phyloP scores from a whole-genome alignment of 2,797 vertebrate species.

The Syngnathus rostellatus region DNA sequence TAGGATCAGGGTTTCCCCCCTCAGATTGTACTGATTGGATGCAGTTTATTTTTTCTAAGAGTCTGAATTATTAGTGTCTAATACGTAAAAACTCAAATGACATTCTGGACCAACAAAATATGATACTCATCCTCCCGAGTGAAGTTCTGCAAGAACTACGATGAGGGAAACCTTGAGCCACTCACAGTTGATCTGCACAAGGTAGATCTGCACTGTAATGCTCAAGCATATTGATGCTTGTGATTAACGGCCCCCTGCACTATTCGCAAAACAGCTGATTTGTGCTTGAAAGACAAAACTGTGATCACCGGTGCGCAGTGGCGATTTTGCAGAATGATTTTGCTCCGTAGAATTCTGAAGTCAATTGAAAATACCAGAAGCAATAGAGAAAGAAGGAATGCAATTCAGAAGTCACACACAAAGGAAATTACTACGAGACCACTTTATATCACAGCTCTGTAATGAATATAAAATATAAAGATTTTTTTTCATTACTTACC shows the following conservation, averaged over 20 bases:
- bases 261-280: not conserved
- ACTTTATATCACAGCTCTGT: not conserved
- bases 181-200: not conserved
- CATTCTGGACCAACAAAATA: not conserved
- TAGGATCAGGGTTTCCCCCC: constrained; percentile 6
- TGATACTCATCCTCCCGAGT: not conserved
- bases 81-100: not conserved
- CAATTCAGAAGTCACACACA: not conserved
- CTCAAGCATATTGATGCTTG: no score
- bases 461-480: no score
- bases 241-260: not conserved
- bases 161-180: constrained; percentile 9
- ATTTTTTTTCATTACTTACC: no score
- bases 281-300: not conserved
- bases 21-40: not conserved
- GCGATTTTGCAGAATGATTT: not conserved
- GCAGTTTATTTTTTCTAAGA: not conserved
- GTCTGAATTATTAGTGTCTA: not conserved
- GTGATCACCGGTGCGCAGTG: not conserved
- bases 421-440: not conserved
- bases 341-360: not conserved
- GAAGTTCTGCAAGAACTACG: not conserved
- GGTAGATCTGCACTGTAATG: not conserved
- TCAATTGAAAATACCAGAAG: not conserved
- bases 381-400: not conserved